Conservation (phyloP, 2,113 vertebrate genomes). For the Falco punctatus region DNA sequence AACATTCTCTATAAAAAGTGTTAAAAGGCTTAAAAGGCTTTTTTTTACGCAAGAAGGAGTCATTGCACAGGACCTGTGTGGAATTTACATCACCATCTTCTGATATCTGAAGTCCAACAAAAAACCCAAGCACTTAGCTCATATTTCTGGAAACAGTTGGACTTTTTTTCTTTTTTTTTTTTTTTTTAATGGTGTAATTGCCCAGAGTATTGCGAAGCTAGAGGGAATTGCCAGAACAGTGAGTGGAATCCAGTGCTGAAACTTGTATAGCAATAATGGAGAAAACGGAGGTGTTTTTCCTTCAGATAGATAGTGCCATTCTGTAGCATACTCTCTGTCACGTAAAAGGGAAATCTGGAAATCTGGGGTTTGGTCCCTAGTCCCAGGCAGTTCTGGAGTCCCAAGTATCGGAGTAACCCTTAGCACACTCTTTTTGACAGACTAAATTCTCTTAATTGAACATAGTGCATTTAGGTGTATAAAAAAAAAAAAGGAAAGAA, state of each 20-base stretch:
- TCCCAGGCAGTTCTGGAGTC: background rate
- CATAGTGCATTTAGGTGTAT: background rate
- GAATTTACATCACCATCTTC: background rate
- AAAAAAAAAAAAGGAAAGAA: background rate
- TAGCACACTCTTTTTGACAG: background rate
- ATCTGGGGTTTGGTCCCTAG: background rate
- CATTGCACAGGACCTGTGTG: background rate
- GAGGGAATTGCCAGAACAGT: background rate
- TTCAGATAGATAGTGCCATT: background rate
- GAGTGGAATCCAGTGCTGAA: background rate
- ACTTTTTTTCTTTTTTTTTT: background rate
- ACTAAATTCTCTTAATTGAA: background rate
- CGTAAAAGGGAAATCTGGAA: background rate
- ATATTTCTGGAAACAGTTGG: background rate
- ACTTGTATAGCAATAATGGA: background rate
- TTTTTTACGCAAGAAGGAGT: background rate
- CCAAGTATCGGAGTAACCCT: background rate
- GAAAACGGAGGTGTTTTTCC: background rate
- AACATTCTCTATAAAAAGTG: background rate
- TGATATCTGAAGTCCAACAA: background rate
- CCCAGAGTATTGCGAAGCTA: background rate
- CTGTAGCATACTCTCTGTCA: background rate
- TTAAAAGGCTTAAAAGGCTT: background rate
- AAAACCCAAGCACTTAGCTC: background rate
- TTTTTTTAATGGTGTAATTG: background rate